These are phyloP conservation scores for Eutrigla gurnardus DNA, from an alignment of 2,797 vertebrate species.

Conservation along the genomic window DNA sequence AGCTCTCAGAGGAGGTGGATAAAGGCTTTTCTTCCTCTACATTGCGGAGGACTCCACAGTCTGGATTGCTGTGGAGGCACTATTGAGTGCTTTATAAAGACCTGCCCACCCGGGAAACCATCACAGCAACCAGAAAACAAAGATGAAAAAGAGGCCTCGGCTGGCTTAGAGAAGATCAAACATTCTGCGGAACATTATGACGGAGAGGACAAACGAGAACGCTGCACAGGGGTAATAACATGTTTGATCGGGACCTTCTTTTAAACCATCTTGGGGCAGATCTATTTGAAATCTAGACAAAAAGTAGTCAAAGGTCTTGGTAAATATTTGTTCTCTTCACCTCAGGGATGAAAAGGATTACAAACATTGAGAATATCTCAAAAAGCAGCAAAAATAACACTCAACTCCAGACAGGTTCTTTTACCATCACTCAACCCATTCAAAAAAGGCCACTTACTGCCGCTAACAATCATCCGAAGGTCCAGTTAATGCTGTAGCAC, in stretches of 20 bases:
- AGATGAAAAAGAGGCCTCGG: slow-evolving; percentile 51
- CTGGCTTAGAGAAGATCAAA: slow-evolving; percentile 66
- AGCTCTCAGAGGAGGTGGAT: slow-evolving; percentile 61
- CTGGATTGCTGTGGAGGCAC: slow-evolving; percentile 65
- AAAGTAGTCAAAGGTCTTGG: background rate
- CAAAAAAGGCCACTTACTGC: slow-evolving; percentile 6
- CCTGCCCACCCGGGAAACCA: slow-evolving; percentile 64
- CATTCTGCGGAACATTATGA: slow-evolving; percentile 50
- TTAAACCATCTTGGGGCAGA: background rate
- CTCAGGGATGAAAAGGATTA: slow-evolving; percentile 9
- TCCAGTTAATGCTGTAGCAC: slow-evolving; percentile 10
- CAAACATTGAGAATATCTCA: slow-evolving; percentile 10
- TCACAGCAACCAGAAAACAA: slow-evolving; percentile 61
- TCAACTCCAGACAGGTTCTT: slow-evolving; percentile 13
- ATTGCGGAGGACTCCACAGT: slow-evolving; percentile 64
- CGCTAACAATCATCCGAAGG: slow-evolving; percentile 22
- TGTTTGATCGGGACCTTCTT: slow-evolving; percentile 42
- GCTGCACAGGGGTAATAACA: slow-evolving; percentile 26
- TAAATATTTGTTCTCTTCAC: background rate
- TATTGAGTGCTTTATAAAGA: slow-evolving; percentile 78
- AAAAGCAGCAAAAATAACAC: slow-evolving; percentile 16
- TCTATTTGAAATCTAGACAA: slow-evolving; percentile 1
- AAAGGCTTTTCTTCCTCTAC: slow-evolving; percentile 57
- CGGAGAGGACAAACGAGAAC: slow-evolving; percentile 31
- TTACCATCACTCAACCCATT: slow-evolving; percentile 12